Evolutionary conservation across 2,888 invertebrate genomes (phyloP), one percentile per base, ranked within the genome.

Genomic region (Drosophila neonasuta): DNA sequence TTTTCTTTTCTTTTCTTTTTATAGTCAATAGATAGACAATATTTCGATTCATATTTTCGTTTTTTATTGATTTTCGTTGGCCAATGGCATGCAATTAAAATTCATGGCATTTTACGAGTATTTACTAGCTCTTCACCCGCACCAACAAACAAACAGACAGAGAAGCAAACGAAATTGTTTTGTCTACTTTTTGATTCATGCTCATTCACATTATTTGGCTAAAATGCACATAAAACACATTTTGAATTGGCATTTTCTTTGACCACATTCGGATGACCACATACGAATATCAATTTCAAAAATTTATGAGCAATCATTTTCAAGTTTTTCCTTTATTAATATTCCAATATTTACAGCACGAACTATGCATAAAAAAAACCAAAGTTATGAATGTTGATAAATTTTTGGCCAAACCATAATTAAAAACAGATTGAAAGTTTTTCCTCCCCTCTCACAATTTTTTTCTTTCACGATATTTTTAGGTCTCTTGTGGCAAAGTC

Each of bases 71-170:
- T 72, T 67, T 61, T 58, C 41, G 52, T 49, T 41, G 56, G 15
- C 54, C 69, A 75, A 62, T 65, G 64, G 63, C 65, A 66, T 56
- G 70, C 70, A 80, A 80, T 81, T 79, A 71, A 81, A 74, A 77
- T 74, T 79, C 71, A 79, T 70, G 54, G 60, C 68, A 74, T 81
- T 71, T 71, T 60, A 62, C 15, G 42, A 49, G 56, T 56, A 63
- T 74, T 77, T 67, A 70, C 79, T 44, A 59, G 30, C 62, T 44
- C 68, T 62, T 41, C 65, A 63, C 69, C 60, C 75, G 65, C 74
- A 60, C 71, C 61, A 57, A 56, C 45, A 54, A 54, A 17, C 17
- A 17, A 48, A 49, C 42, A 9, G 20, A 24, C 42, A 24, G 30
- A 36, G 24, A 51, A 48, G 51, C 56, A 57, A 57, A 44, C 30